Conservation (phyloP, 1,140 invertebrate genomes). For the Carcinoscorpius rotundicauda region DNA sequence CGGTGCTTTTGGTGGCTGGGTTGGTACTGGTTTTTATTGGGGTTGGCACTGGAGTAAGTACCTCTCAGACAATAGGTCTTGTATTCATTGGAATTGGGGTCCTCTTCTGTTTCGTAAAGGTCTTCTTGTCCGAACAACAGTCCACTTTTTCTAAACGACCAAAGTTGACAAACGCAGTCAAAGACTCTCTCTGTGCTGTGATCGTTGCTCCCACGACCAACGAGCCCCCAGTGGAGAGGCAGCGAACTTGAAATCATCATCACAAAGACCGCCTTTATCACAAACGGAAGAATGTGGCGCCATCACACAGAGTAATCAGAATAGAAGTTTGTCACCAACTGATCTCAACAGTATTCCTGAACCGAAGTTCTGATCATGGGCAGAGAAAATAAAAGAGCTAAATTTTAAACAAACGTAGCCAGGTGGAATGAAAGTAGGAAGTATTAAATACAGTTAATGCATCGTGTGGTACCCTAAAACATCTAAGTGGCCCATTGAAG, state of each 20-base stretch:
- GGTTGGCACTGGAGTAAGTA: constrained; percentile 16
- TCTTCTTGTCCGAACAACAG: constrained; percentile 14
- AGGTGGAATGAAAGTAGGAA: too few relatives aligned
- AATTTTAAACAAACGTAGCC: too few relatives aligned
- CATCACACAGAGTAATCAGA: not conserved
- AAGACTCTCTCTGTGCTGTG: not conserved
- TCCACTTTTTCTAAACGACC: constrained; percentile 1
- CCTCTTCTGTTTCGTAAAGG: constrained; percentile 21
- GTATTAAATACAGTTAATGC: too few relatives aligned
- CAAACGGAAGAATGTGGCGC: too few relatives aligned
- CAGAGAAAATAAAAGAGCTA: not conserved
- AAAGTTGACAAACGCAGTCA: constrained; percentile 4
- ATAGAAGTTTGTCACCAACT: constrained; percentile 14
- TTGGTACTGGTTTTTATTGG: constrained; percentile 23
- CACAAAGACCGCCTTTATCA: not conserved
- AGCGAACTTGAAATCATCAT: not conserved
- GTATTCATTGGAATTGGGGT: constrained; percentile 21
- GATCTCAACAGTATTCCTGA: constrained; percentile 19
- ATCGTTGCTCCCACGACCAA: not conserved
- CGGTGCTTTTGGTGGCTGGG: constrained; percentile 20
- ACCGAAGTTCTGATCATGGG: constrained; percentile 17
- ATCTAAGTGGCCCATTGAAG: too few relatives aligned
- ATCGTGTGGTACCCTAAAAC: too few relatives aligned
- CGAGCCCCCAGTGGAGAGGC: constrained; percentile 6
- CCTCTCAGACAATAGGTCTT: constrained; percentile 21